These are phyloP conservation scores for Acanthococcus lagerstroemiae DNA, from an alignment of 2,888 invertebrate genomes.

Conservation along the genomic window DNA sequence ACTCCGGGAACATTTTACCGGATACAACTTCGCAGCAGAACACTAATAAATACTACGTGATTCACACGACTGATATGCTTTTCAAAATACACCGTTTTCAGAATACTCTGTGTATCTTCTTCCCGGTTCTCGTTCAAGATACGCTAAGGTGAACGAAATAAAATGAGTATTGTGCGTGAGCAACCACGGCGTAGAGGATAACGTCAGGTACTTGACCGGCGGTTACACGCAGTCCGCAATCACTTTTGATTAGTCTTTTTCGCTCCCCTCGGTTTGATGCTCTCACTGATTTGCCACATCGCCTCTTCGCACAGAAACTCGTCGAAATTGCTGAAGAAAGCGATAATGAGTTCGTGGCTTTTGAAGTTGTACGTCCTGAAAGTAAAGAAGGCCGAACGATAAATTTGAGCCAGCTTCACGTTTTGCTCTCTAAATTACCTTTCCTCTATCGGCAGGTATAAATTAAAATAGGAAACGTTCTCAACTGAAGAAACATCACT, in stretches of 20 bases:
- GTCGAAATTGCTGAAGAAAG: conserved; percentile 94
- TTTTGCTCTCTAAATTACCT: too few species aligned
- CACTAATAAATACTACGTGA: too few species aligned
- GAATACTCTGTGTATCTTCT: background rate
- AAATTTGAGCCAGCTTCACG: too few species aligned
- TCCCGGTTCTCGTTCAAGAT: too few species aligned
- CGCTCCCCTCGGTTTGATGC: conserved; percentile 84
- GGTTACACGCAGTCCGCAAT: background rate
- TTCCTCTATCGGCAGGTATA: too few species aligned
- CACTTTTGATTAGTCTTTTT: conserved; percentile 39
- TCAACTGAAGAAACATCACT: too few species aligned
- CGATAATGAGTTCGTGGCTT: conserved; percentile 84
- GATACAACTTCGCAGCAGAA: too few species aligned
- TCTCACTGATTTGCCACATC: conserved; percentile 97
- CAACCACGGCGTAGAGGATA: background rate
- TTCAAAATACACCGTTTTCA: too few species aligned
- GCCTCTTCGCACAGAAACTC: conserved; percentile 92
- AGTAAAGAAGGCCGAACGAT: conserved; percentile 39
- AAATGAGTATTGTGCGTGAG: too few species aligned
- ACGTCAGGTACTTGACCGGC: background rate
- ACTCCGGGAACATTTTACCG: too few species aligned
- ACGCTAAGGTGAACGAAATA: too few species aligned
- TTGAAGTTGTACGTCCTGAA: conserved; percentile 83
- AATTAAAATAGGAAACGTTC: background rate
- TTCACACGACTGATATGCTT: too few species aligned